Base-by-base conservation (phyloP, 2,888 invertebrate species). In the Melanotus villosus region DNA sequence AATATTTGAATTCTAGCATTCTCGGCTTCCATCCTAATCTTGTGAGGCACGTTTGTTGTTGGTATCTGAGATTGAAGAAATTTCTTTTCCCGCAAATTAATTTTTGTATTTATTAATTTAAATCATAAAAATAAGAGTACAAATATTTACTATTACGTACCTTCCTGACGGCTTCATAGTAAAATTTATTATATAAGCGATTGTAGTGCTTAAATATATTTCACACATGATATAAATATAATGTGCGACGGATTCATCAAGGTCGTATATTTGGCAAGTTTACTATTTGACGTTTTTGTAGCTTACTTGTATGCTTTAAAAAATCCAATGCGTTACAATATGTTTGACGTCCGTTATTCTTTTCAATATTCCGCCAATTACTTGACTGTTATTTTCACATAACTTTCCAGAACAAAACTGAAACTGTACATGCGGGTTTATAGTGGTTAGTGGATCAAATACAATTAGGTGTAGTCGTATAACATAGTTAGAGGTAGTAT, bases 211-310 rank as follows among this genome's bases (percentile, higher is more conserved):
- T 43, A 43, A 43, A 41, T 10, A 3, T 19, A 3, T 43, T 43
- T 43, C 43, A 43, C 43, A 19, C 43, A 19, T 16, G 10, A 43
- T 43, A 43, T 34, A 34, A 41, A 34, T 34, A 43, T 38, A 38
- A 9, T 19, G 19, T 19, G 19, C 18, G 43, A 43, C 43, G 43
- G n/a, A 43, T 34, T 3, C 43, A 1, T 9, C 43, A 43, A 43
- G 43, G 43, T 19, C 43, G 19, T n/a, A 19, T 2, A 18, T 19
- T 43, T 43, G 43, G 43, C 43, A 43, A 1, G 19, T 9, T 18
- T 12, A 12, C 1, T 34, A 5, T n/a, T 34, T 34, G 18, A 41
- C 6, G 19, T 18, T 19, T 43, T 9, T 18, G 43, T 43, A 19
- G 9, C 14, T 41, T 41, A 41, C 14, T 14, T n/a, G n/a, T n/a